phyloP scores from a whole-genome alignment of 2,888 invertebrate species.

The Rhamnusium bicolor region DNA sequence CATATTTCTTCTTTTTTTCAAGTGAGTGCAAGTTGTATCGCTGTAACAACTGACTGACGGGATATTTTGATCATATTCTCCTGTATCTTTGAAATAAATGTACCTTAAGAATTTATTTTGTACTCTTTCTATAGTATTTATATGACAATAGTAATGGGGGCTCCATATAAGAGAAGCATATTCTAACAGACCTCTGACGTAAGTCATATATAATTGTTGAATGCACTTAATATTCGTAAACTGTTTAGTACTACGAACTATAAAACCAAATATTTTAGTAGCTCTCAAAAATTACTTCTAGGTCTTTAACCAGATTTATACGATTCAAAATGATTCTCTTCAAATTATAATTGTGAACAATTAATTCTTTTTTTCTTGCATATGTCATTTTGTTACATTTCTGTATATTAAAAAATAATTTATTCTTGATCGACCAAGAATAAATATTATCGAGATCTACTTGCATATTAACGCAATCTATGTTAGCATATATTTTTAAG shows the following conservation, averaged over 20 bases:
- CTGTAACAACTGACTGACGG: too few species aligned
- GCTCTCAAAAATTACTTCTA: not conserved
- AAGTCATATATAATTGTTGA: not conserved
- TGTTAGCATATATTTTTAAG: not conserved
- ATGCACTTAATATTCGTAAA: slow-evolving; percentile 4
- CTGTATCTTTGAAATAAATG: not conserved
- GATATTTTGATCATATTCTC: too few species aligned
- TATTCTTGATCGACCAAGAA: too few species aligned
- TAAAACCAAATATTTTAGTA: not conserved
- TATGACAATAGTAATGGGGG: not conserved
- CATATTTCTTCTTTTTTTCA: too few species aligned
- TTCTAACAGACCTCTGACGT: slow-evolving; percentile 2
- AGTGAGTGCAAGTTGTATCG: too few species aligned
- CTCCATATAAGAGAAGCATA: slow-evolving; percentile 8
- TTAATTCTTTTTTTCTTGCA: too few species aligned
- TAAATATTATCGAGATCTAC: too few species aligned
- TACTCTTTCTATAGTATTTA: not conserved
- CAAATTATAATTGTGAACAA: too few species aligned
- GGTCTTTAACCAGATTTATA: too few species aligned
- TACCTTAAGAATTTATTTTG: not conserved
- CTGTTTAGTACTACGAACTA: not conserved
- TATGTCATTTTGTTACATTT: too few species aligned
- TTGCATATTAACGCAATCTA: not conserved
- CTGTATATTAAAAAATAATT: too few species aligned
- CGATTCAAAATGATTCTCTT: too few species aligned